A percentile compares a stretch with the other conserved stretches of the same genome.
phyloP scores from a whole-genome alignment of 1,140 invertebrate species.

The Whitmania pigra region DNA sequence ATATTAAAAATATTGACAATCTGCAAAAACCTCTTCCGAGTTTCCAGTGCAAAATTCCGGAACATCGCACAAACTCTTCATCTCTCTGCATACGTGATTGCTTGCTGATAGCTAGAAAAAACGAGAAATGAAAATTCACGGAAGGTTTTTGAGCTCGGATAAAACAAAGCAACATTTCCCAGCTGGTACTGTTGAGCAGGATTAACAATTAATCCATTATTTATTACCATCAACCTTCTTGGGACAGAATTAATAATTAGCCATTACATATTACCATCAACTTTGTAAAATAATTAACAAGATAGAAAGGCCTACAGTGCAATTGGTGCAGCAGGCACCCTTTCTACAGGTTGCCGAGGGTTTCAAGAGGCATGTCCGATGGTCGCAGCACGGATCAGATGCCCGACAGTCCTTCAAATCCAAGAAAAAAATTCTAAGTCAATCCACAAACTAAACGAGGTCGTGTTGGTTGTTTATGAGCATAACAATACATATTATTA shows the following conservation, averaged over 20 bases:
- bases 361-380: constrained; percentile 79
- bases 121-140: too few relatives aligned
- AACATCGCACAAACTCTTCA: constrained; percentile 81
- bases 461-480: too few relatives aligned
- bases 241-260: constrained; percentile 24
- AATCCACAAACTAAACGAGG: too few relatives aligned
- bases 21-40: constrained; percentile 47
- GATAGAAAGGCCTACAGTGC: constrained; percentile 52
- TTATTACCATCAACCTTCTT: too few relatives aligned
- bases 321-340: constrained; percentile 79
- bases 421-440: constrained; percentile 27
- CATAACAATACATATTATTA: too few relatives aligned
- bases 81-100: constrained; percentile 65
- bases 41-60: constrained; percentile 78
- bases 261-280: background rate
- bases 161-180: too few relatives aligned
- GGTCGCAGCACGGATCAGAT: constrained; percentile 83
- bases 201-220: too few relatives aligned
- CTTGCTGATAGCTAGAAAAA: constrained; percentile 54
- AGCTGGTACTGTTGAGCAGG: too few relatives aligned
- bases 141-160: too few relatives aligned
- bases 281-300: background rate
- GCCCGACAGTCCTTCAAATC: constrained; percentile 58
- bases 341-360: constrained; percentile 78
- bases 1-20: too few relatives aligned